Evolutionary conservation across 1,140 invertebrate species (phyloP), one percentile per base, ranked within the genome.

Genomic region (Anadara kagoshimensis): DNA sequence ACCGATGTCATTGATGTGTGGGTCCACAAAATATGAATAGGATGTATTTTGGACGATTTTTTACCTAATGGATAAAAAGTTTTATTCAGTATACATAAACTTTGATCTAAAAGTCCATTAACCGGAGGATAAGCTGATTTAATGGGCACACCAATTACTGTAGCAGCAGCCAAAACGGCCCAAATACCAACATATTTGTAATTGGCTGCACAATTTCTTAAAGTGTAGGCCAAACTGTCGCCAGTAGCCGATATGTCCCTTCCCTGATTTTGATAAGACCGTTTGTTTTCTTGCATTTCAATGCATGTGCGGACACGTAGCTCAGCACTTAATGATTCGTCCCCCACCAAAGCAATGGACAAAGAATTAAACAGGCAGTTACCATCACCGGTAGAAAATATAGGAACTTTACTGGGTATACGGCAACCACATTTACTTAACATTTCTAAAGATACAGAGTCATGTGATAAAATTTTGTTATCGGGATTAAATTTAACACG

Each of bases 331-430:
- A 65, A 29, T 16, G 47, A 10, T n/a, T 65, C 63, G 22, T 41
- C 36, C 20, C 63, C 63, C n/a, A 18, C 29, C 7, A 65, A n/a
- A 53, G 45, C 43, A 12, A 65, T 22, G 22, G 63, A 65, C 18
- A 65, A 16, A 10, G 63, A 45, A 65, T 65, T 65, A 53, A 65
- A 65, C 24, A 65, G 22, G 36, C 63, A 51, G 36, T 53, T 65
- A 20, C 63, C 63, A 16, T 65, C n/a, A 18, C 49, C 63, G 10
- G 10, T 2, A 36, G 53, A 45, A n/a, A n/a, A n/a, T n/a, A n/a
- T n/a, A n/a, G n/a, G n/a, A n/a, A n/a, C n/a, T n/a, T n/a, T n/a
- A n/a, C n/a, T n/a, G n/a, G n/a, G n/a, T n/a, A n/a, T n/a, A n/a
- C n/a, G n/a, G n/a, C n/a, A n/a, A n/a, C n/a, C n/a, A n/a, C n/a